phyloP scores from a whole-genome alignment of 2,113 vertebrate species.

The Tylochromis polylepis region DNA sequence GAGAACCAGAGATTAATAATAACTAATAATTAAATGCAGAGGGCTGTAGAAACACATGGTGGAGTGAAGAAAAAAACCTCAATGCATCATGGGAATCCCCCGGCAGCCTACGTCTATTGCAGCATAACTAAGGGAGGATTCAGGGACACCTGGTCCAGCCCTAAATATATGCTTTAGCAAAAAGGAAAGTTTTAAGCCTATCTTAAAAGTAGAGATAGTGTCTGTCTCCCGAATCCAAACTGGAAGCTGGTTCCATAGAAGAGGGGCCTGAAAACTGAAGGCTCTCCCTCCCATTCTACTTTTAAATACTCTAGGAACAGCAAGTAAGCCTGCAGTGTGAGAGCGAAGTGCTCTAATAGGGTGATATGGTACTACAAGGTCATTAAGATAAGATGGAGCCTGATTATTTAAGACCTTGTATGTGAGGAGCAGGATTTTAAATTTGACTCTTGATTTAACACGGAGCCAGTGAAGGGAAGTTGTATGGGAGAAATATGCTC shows the following conservation, averaged over 20 bases:
- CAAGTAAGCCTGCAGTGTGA: no score
- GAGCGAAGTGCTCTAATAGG: no score
- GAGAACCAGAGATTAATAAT: fast-evolving
- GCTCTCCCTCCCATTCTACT: no score
- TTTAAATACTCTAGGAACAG: no score
- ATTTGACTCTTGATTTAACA: neutral
- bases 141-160: neutral
- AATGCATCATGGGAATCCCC: neutral
- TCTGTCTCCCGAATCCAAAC: no score
- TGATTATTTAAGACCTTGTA: neutral
- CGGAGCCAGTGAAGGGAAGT: neutral
- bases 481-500: neutral
- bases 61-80: neutral
- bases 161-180: neutral
- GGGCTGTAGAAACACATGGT: neutral
- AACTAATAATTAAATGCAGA: neutral
- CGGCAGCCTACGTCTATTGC: fast-evolving
- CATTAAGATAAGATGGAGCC: no score
- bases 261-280: no score
- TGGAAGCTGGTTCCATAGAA: no score
- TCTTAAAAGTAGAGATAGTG: no score
- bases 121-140: neutral
- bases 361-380: no score
- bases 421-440: neutral
- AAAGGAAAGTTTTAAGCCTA: neutral